Percentiles rank a stretch among this genome's conserved stretches.
Evolutionary conservation across 2,888 invertebrate species (phyloP).

Genomic region (Coelinius sp.): DNA sequence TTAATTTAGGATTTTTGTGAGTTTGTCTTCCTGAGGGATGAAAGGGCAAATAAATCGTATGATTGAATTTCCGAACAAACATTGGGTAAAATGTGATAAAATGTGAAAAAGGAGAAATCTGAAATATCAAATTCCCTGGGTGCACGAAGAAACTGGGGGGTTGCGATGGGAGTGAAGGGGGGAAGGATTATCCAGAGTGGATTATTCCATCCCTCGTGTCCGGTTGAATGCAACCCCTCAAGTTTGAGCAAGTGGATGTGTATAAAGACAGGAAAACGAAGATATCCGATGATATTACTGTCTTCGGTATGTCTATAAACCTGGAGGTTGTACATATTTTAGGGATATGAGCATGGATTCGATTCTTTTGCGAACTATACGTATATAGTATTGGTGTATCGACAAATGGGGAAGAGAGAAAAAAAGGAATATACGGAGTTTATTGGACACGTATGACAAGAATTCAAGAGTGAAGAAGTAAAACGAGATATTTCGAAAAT

Average conservation of each 20-base stretch:
- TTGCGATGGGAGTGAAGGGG: conserved; percentile 34
- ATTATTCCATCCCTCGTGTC: conserved; percentile 44
- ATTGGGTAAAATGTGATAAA: neutral
- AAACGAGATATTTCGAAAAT: too few species aligned
- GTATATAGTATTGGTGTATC: too few species aligned
- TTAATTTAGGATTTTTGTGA: neutral
- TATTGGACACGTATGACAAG: too few species aligned
- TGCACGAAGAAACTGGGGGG: conserved; percentile 14
- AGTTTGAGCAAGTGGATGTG: conserved; percentile 13
- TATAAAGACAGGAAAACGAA: conserved; percentile 14
- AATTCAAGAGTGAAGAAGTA: too few species aligned
- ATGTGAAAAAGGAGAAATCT: conserved; percentile 13
- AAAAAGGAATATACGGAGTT: too few species aligned
- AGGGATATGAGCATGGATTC: too few species aligned
- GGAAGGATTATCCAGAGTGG: conserved; percentile 51
- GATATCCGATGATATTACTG: conserved; percentile 15
- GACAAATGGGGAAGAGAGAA: too few species aligned
- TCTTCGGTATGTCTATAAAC: neutral
- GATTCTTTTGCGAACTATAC: too few species aligned
- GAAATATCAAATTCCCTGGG: conserved; percentile 29
- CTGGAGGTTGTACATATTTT: too few species aligned
- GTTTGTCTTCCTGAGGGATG: neutral
- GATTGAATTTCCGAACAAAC: conserved; percentile 3
- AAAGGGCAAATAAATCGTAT: neutral
- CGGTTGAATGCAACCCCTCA: conserved; percentile 30